phyloP scores from a whole-genome alignment of 2,797 vertebrate genomes.

The Basileuterus tristriatus region DNA sequence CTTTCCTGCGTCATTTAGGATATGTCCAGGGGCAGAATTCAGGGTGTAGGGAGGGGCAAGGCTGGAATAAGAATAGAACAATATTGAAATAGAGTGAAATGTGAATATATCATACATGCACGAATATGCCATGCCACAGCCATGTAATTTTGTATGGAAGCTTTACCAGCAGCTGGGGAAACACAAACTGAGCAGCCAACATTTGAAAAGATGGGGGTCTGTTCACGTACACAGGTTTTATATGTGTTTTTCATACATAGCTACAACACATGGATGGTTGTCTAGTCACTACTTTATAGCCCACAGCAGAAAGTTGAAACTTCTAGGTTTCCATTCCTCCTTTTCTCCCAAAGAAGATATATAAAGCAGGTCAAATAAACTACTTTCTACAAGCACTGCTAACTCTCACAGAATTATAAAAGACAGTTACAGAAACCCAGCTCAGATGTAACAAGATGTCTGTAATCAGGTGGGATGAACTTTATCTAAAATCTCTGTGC shows the following conservation, averaged over 20 bases:
- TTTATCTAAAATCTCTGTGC: background rate
- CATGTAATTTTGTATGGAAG: background rate
- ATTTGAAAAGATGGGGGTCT: background rate
- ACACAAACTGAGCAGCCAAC: background rate
- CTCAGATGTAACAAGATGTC: background rate
- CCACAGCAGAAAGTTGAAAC: background rate
- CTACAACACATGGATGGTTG: background rate
- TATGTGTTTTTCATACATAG: background rate
- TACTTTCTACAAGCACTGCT: background rate
- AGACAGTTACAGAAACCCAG: background rate
- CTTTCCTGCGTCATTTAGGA: background rate
- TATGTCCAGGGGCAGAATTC: background rate
- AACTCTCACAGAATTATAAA: background rate
- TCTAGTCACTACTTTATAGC: background rate
- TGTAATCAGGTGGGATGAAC: background rate
- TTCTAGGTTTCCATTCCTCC: background rate
- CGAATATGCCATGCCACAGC: rapidly evolving
- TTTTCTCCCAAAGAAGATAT: background rate
- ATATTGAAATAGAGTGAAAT: background rate
- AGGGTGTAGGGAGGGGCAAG: background rate
- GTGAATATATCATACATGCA: background rate
- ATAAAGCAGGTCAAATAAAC: background rate
- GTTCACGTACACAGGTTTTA: background rate
- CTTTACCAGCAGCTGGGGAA: background rate
- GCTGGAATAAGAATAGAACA: background rate